phyloP scores from a whole-genome alignment of 2,888 invertebrate species.

The Drosophila atripex region DNA sequence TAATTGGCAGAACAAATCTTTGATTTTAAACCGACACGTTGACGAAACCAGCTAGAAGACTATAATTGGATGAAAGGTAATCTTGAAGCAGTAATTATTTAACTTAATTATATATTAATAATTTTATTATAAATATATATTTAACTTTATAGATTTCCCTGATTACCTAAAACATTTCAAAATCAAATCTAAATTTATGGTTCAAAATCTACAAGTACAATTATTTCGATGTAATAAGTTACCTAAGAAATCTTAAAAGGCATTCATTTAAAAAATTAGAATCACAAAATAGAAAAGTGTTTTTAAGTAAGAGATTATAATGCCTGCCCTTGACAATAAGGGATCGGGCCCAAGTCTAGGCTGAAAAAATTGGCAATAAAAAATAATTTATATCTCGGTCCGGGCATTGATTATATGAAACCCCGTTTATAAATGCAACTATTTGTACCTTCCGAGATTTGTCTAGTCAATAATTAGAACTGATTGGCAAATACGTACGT shows the following conservation, averaged over 20 bases:
- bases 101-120: too few relatives aligned
- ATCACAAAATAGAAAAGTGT: neutral
- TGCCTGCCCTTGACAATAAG: neutral
- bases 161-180: too few relatives aligned
- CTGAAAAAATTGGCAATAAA: neutral
- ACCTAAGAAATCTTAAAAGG: neutral
- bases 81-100: neutral
- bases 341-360: neutral
- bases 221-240: too few relatives aligned
- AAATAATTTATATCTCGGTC: neutral
- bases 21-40: neutral
- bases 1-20: neutral
- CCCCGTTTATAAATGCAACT: neutral
- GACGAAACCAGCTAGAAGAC: too few relatives aligned
- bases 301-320: neutral
- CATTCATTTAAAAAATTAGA: neutral
- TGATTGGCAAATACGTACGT: neutral
- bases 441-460: too few relatives aligned
- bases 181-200: too few relatives aligned
- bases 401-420: neutral
- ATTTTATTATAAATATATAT: too few relatives aligned
- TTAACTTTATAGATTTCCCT: too few relatives aligned
- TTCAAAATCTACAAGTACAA: too few relatives aligned
- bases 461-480: neutral
- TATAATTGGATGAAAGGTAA: neutral